Evolutionary conservation across 2,797 vertebrate genomes (phyloP).

Genomic region (Intellagama lesueurii): DNA sequence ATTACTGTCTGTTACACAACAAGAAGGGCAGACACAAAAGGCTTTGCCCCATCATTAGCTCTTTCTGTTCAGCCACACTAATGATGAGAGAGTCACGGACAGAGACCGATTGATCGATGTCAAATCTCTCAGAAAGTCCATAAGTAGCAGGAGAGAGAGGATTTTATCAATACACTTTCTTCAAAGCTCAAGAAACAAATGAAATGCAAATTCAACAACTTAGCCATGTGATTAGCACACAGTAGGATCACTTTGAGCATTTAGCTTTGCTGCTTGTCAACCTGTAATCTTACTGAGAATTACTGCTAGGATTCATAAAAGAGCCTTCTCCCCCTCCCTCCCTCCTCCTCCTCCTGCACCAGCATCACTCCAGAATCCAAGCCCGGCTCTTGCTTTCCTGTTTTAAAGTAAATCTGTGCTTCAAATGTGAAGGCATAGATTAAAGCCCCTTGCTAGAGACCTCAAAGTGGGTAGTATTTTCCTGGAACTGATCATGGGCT

Average conservation of each 20-base stretch:
- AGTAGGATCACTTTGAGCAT: conserved; percentile 63
- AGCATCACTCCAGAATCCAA: conserved; percentile 44
- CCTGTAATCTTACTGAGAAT: conserved; percentile 69
- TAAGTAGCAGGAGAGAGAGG: neutral
- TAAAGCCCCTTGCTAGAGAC: conserved; percentile 69
- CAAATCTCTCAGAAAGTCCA: conserved; percentile 60
- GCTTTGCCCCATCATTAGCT: conserved; percentile 57
- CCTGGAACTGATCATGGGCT: conserved; percentile 69
- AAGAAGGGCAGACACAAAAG: conserved; percentile 55
- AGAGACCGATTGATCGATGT: conserved; percentile 64
- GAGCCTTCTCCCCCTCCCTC: conserved; percentile 15
- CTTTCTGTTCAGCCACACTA: conserved; percentile 60
- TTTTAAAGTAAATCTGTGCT: conserved; percentile 75
- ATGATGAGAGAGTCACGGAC: conserved; percentile 55
- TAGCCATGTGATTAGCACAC: conserved; percentile 71
- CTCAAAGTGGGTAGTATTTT: conserved; percentile 58
- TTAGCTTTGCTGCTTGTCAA: conserved; percentile 66
- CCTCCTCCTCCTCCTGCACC: neutral
- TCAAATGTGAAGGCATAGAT: conserved; percentile 73
- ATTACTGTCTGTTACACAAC: conserved; percentile 56
- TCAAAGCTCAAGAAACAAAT: conserved; percentile 62
- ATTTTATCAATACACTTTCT: conserved; percentile 73
- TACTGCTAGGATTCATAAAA: conserved; percentile 56
- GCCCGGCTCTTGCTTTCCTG: conserved; percentile 59
- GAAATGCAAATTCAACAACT: conserved; percentile 76